Base-by-base conservation (phyloP, 2,888 invertebrate genomes). In the Andrena trimmerana region DNA sequence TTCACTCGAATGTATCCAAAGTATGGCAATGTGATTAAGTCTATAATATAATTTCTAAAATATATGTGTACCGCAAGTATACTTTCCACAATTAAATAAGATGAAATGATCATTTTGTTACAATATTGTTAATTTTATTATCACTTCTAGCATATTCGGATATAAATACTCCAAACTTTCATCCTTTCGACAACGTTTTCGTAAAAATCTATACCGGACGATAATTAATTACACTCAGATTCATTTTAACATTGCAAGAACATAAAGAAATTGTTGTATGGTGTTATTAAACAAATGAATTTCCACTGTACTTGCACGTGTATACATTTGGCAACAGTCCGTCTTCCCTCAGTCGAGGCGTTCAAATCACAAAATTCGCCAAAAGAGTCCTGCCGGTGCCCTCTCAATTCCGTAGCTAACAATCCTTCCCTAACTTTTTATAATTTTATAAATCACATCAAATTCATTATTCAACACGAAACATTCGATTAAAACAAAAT, bases 331-430 rank as follows among this genome's bases (percentile, higher is more conserved):
- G 10, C 50, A 63, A 13, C 59, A 29, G 27, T 63, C 50, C 67
- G 54, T n/a, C 57, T 52, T 59, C 62, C 36, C 36, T 62, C 36
- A 57, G 42, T 48, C 63, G 81, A 75, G 62, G 80, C 81, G 63
- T 82, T 82, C 82, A 82, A 82, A 82, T 82, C 82, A 81, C 82
- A 81, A 73, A 82, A 81, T 57, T 74, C 29, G 5, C 13, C 10
- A 36, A 59, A 66, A 70, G 63, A 27, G 50, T 68, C 42, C 24
- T 20, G 3, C 2, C 0, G n/a, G 5, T 7, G 7, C 52, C n/a
- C 24, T 7, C 48, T 4, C 10, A 59, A 3, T 57, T n/a, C 33
- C 5, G 7, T 16, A 8, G 0, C 20, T 20, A 29, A 24, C n/a
- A 27, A 16, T 42, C 20, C 16, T 10, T 29, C 10, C n/a, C 0